Evolutionary conservation across 2,113 vertebrate genomes (phyloP).

Genomic region (Noturus placidus): DNA sequence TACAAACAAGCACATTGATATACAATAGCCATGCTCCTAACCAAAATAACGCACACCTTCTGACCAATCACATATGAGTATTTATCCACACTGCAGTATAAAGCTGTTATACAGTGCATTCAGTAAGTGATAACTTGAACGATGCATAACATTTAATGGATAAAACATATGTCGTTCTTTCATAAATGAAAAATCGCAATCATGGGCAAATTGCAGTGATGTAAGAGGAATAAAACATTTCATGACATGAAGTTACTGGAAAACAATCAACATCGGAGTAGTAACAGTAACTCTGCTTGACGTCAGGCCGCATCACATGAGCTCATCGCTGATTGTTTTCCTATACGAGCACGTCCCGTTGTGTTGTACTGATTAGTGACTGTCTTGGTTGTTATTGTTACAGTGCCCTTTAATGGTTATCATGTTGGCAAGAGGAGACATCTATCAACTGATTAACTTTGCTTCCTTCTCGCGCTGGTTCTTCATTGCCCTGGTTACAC

Average conservation of each 20-base stretch:
- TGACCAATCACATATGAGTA: neutral
- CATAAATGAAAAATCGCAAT: neutral
- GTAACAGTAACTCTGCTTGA: neutral
- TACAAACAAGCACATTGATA: neutral
- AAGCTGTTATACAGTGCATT: neutral
- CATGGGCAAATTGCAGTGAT: neutral
- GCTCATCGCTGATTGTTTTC: neutral
- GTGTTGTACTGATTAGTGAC: neutral
- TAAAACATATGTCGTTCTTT: neutral
- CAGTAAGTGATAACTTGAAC: too few relatives aligned
- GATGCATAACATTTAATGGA: neutral
- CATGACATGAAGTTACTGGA: neutral
- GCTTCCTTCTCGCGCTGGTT: slow-evolving; percentile 87
- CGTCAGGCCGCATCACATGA: neutral
- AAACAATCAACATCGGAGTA: neutral
- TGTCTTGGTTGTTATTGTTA: slow-evolving; percentile 16
- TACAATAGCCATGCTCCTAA: neutral
- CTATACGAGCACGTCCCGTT: neutral
- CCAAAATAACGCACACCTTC: neutral
- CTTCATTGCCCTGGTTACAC: slow-evolving; percentile 82
- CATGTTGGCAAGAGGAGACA: slow-evolving; percentile 78
- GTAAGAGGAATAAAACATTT: neutral
- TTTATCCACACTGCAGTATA: neutral
- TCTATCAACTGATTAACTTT: slow-evolving; percentile 84
- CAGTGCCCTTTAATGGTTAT: slow-evolving; percentile 79